Conservation (phyloP, 2,797 vertebrate genomes). For the Enteromius radiatus region DNA sequence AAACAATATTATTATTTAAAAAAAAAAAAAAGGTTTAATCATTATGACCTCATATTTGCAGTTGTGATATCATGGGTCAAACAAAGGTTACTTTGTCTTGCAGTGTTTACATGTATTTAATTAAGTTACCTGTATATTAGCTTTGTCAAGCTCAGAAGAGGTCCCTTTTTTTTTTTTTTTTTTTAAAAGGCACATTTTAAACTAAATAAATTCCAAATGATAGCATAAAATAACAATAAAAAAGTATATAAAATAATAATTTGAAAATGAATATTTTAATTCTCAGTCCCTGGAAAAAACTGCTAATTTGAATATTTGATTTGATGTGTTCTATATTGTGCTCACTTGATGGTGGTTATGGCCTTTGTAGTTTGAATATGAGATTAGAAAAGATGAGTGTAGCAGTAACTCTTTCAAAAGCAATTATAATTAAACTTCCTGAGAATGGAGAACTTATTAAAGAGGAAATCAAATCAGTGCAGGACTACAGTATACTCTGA, state of each 20-base stretch:
- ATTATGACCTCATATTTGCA: neutral
- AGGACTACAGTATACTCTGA: neutral
- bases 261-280: neutral
- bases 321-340: neutral
- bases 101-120: neutral
- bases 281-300: neutral
- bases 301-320: neutral
- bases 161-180: too few relatives aligned
- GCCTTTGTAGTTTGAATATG: neutral
- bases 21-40: neutral
- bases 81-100: neutral
- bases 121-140: neutral
- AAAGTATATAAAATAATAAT: neutral
- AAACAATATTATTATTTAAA: neutral
- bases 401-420: neutral
- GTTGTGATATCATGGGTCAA: neutral
- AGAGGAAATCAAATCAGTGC: neutral
- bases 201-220: neutral
- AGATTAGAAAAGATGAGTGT: neutral
- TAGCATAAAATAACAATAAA: neutral
- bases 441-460: neutral
- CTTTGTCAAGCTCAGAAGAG: neutral
- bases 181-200: neutral
- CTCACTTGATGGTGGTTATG: neutral
- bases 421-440: neutral